Percentiles rank a stretch among this genome's conserved stretches.
Evolutionary conservation across 1,140 invertebrate genomes (phyloP).

Genomic region (Panagrolaimus sp.): DNA sequence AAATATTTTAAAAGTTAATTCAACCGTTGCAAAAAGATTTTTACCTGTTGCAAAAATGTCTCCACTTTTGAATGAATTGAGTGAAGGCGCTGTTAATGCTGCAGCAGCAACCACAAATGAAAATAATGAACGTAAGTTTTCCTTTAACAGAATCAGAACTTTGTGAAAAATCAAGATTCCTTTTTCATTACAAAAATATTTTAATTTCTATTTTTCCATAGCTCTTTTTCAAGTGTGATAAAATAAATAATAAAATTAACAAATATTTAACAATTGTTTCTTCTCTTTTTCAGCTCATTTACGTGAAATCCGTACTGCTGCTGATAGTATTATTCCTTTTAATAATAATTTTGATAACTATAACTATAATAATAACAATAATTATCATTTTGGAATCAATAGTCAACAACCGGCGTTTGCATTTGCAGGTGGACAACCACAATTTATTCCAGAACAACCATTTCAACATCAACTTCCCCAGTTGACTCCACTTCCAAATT

Average conservation of each 20-base stretch:
- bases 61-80: slow-evolving; percentile 15
- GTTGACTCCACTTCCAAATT: background rate
- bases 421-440: background rate
- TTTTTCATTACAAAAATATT: too few species aligned
- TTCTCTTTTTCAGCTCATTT: slow-evolving; percentile 10
- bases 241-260: background rate
- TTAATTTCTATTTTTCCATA: too few species aligned
- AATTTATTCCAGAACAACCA: background rate
- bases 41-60: slow-evolving; percentile 20
- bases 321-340: background rate
- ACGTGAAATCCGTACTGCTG: background rate
- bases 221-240: too few species aligned
- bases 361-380: too few species aligned
- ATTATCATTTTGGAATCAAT: too few species aligned
- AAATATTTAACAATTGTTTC: background rate
- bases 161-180: too few species aligned
- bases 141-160: too few species aligned
- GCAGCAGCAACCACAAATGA: background rate
- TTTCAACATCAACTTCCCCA: slow-evolving; percentile 8
- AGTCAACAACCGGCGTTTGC: background rate
- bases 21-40: slow-evolving; percentile 19
- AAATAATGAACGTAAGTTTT: background rate
- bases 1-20: slow-evolving; percentile 17
- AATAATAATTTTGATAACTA: background rate
- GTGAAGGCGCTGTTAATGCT: background rate